Percentiles rank a stretch among this genome's conserved stretches.
phyloP scores from a whole-genome alignment of 2,113 vertebrate species.

The Chionis minor region DNA sequence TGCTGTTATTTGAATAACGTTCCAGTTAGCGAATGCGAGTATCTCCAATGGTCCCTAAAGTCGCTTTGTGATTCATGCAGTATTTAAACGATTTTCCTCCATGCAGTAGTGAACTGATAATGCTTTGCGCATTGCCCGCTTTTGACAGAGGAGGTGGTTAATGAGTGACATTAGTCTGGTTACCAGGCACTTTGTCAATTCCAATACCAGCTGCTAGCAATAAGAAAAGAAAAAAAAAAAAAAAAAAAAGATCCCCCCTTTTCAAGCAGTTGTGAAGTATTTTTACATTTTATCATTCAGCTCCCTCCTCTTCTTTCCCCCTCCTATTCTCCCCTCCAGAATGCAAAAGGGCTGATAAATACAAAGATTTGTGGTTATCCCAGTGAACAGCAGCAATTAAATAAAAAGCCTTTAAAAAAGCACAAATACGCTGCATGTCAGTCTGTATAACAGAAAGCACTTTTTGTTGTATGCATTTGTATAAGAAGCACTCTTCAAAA shows the following conservation, averaged over 20 bases:
- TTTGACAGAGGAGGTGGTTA: conserved; percentile 16
- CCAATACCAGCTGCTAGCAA: conserved; percentile 12
- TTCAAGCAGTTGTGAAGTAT: neutral
- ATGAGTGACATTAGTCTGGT: neutral
- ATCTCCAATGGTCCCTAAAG: neutral
- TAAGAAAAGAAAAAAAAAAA: neutral
- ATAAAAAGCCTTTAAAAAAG: conserved; percentile 16
- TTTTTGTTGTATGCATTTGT: neutral
- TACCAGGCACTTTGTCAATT: neutral
- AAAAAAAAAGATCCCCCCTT: neutral
- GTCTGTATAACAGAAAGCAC: conserved; percentile 30
- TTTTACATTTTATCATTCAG: neutral
- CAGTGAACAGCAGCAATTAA: neutral
- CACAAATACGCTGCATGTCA: conserved; percentile 25
- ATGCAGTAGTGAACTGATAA: neutral
- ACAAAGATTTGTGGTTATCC: neutral
- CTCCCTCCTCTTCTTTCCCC: neutral
- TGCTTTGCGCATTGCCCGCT: neutral
- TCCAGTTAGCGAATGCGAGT: neutral
- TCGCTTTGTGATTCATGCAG: neutral
- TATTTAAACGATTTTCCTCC: neutral
- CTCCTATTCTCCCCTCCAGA: neutral
- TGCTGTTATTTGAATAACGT: neutral
- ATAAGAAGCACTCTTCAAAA: conserved; percentile 65
- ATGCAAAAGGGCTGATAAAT: conserved; percentile 21